Evolutionary conservation across 2,797 vertebrate species (phyloP).

Genomic region (Cephalopachus bancanus): DNA sequence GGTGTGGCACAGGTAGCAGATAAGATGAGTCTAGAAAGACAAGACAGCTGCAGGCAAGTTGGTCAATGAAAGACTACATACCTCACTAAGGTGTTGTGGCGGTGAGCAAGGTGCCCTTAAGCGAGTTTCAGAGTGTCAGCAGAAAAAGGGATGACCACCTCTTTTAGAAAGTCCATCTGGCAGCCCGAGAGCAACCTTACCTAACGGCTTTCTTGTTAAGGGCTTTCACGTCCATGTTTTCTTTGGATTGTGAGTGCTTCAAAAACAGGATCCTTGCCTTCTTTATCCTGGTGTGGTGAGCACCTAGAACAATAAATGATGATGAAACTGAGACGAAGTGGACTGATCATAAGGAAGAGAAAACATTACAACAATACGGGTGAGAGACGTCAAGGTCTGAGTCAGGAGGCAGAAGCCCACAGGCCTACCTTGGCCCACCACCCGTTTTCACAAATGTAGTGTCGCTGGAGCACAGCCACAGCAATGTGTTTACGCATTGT

Average conservation of each 20-base stretch:
- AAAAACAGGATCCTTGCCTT: background rate
- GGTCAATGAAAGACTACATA: background rate
- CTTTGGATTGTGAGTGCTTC: background rate
- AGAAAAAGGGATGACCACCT: background rate
- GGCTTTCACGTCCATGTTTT: background rate
- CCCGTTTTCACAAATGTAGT: background rate
- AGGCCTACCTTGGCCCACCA: background rate
- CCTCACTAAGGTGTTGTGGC: background rate
- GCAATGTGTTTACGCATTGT: background rate
- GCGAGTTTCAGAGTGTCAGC: background rate
- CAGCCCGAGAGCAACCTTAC: background rate
- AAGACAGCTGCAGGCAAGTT: background rate
- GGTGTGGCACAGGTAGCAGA: background rate
- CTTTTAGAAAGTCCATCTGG: background rate
- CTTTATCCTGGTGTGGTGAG: background rate
- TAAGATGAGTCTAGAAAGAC: background rate
- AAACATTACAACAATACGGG: background rate
- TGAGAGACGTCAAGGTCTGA: background rate
- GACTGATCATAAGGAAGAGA: slow-evolving; percentile 5
- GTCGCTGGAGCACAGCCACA: background rate
- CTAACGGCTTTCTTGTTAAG: background rate
- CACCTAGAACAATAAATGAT: background rate
- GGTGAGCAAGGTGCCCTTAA: background rate
- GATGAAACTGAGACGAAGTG: slow-evolving; percentile 24
- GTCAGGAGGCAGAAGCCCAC: background rate